These are phyloP conservation scores for Dasysyrphus albostriatus DNA, from an alignment of 2,888 invertebrate species.

Conservation along the genomic window DNA sequence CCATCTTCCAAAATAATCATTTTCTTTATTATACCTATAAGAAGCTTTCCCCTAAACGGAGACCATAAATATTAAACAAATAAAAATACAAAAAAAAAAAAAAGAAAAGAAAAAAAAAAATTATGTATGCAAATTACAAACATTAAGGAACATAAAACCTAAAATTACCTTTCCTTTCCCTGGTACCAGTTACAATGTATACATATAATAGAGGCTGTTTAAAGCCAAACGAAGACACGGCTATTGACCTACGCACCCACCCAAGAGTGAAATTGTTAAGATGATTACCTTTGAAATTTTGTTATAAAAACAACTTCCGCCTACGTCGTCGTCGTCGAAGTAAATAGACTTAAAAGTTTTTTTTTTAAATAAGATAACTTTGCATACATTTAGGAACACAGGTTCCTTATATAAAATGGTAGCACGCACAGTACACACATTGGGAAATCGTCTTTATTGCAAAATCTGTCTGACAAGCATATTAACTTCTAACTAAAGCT, in stretches of 20 bases:
- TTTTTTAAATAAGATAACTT: conserved; percentile 14
- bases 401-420: not conserved
- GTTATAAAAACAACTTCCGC: conserved; percentile 23
- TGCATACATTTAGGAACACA: not conserved
- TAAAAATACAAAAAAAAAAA: not conserved
- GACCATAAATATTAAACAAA: not conserved
- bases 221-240: conserved; percentile 7
- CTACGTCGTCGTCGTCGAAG: not conserved
- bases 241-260: conserved; percentile 31
- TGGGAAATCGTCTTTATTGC: conserved; percentile 8
- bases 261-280: conserved; percentile 38
- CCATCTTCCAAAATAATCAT: conserved; percentile 8
- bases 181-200: not conserved
- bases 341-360: conserved; percentile 17
- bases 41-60: not conserved
- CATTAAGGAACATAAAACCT: conserved; percentile 23
- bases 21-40: not conserved
- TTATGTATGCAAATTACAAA: conserved; percentile 28
- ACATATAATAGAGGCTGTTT: not conserved
- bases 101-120: not conserved
- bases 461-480: conserved; percentile 28
- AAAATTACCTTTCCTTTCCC: conserved; percentile 20
- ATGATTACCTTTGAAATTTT: conserved; percentile 37
- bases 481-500: not conserved
- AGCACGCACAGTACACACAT: not conserved